Conservation (phyloP, 2,888 invertebrate species). For the Lasioglossum calceatum region DNA sequence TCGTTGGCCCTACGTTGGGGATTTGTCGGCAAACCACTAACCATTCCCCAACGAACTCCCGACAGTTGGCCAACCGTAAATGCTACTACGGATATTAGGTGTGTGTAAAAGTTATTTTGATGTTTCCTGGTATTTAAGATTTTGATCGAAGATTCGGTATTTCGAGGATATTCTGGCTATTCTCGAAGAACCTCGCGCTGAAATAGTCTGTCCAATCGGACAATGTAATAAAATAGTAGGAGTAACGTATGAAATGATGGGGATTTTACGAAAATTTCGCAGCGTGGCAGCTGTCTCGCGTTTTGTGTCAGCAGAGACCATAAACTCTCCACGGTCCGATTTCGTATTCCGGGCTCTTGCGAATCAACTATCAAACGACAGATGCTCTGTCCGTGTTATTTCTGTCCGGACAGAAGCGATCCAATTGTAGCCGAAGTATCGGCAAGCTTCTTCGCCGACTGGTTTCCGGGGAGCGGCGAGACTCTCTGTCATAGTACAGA, state of each 20-base stretch:
- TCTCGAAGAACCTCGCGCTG: background rate
- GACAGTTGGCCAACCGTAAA: too few relatives aligned
- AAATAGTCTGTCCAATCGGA: background rate
- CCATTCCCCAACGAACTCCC: too few relatives aligned
- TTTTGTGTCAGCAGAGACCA: background rate
- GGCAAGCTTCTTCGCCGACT: background rate
- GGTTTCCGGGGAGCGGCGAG: background rate
- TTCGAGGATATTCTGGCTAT: background rate
- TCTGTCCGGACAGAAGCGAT: background rate
- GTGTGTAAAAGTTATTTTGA: background rate
- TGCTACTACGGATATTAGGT: background rate
- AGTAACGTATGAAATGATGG: background rate
- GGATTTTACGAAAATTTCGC: background rate
- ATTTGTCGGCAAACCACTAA: too few relatives aligned
- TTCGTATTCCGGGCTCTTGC: background rate
- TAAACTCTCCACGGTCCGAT: background rate
- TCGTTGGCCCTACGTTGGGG: too few relatives aligned
- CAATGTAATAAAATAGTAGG: background rate
- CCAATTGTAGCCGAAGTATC: background rate
- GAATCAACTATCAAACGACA: conserved; percentile 3
- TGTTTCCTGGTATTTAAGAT: background rate
- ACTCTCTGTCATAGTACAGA: background rate
- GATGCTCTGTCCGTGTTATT: background rate
- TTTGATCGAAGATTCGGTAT: background rate
- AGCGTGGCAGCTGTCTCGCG: background rate